A percentile compares a stretch with the other conserved stretches of the same genome.
Evolutionary conservation across 1,140 invertebrate species (phyloP).

Genomic region (Nephila pilipes): DNA sequence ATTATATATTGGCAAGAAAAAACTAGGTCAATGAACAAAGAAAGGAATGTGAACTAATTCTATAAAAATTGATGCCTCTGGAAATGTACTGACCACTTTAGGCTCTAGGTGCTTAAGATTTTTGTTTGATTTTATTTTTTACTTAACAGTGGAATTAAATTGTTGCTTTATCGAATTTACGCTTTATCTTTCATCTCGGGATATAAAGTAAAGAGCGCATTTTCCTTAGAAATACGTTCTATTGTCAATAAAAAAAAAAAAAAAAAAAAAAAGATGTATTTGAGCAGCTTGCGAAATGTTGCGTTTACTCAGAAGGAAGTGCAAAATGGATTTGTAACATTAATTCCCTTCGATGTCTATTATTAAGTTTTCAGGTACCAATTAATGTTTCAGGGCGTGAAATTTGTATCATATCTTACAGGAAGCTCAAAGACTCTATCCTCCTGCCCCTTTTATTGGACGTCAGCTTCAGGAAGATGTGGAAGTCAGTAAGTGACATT

Average conservation of each 20-base stretch:
- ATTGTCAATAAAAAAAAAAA: not conserved
- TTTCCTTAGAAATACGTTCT: not conserved
- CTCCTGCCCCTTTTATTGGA: conserved; percentile 84
- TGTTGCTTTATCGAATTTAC: not conserved
- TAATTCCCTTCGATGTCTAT: not conserved
- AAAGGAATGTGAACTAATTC: not conserved
- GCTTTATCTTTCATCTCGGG: not conserved
- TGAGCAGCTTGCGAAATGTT: not conserved
- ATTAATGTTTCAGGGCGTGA: not conserved
- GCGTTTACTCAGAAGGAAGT: not conserved
- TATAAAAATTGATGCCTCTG: not conserved
- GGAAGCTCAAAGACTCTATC: conserved; percentile 86
- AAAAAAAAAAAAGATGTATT: not conserved
- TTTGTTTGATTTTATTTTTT: not conserved
- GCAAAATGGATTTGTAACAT: not conserved
- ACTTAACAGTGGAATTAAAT: not conserved
- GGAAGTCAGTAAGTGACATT: conserved; percentile 79
- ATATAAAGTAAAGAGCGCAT: not conserved
- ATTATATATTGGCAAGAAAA: not conserved
- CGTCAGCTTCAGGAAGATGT: conserved; percentile 83
- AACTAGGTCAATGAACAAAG: not conserved
- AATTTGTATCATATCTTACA: conserved; percentile 84
- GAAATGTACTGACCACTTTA: not conserved
- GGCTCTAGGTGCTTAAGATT: not conserved
- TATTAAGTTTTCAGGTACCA: not conserved